Conservation (phyloP, 2,797 vertebrate species). For the Oceanodroma leucorhoa region DNA sequence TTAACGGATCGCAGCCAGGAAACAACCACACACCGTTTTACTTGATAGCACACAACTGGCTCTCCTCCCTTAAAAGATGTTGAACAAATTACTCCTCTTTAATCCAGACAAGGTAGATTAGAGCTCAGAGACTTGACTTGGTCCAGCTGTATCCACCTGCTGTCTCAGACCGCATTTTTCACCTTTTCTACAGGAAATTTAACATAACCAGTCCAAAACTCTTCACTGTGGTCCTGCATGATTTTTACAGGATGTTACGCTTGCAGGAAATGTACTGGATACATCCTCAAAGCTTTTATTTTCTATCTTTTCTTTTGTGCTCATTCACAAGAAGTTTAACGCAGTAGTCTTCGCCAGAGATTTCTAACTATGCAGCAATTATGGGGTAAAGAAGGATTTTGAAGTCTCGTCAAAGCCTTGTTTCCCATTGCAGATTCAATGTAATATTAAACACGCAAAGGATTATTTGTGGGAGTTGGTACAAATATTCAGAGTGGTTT, state of each 20-base stretch:
- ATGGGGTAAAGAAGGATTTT: neutral
- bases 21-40: constrained; percentile 46
- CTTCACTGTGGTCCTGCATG: neutral
- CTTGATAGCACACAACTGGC: constrained; percentile 33
- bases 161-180: neutral
- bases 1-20: constrained; percentile 45
- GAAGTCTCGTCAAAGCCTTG: neutral
- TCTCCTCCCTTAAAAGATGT: constrained; percentile 46
- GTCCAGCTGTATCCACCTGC: constrained; percentile 54
- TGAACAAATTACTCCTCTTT: constrained; percentile 70
- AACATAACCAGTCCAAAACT: neutral
- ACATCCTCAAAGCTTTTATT: neutral
- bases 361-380: neutral
- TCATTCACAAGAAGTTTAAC: neutral
- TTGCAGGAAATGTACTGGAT: neutral
- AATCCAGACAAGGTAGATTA: constrained; percentile 72
- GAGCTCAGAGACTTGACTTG: constrained; percentile 55
- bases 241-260: neutral
- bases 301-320: neutral
- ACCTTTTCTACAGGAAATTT: neutral
- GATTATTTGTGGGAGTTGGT: neutral
- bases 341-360: neutral
- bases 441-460: neutral
- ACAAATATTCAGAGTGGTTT: neutral
- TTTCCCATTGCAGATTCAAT: neutral